A percentile compares a stretch with the other conserved stretches of the same genome.
Conservation (phyloP, 1,140 invertebrate species). For the Belonocnema kinseyi region DNA sequence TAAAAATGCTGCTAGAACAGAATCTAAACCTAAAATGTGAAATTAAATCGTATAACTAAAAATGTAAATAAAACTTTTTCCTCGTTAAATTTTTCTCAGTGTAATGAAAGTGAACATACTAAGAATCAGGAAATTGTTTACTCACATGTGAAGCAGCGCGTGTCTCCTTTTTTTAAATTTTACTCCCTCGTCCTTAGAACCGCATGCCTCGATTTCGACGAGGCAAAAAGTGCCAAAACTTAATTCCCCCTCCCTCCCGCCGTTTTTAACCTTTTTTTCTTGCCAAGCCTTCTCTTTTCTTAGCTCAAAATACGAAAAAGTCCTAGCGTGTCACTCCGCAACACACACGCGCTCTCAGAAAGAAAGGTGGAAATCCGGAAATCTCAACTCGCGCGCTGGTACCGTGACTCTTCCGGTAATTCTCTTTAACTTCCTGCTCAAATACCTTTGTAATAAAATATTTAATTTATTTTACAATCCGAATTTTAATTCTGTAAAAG, state of each 20-base stretch:
- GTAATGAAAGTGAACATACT: too few relatives aligned
- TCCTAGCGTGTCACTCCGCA: constrained; percentile 17
- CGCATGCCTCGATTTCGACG: not conserved
- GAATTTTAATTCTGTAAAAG: not conserved
- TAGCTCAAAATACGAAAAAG: not conserved
- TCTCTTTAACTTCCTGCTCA: not conserved
- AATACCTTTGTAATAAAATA: not conserved
- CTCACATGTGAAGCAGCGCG: too few relatives aligned
- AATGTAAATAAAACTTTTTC: too few relatives aligned
- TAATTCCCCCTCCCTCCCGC: not conserved
- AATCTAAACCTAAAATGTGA: too few relatives aligned
- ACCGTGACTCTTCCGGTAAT: constrained; percentile 21
- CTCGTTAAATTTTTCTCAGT: too few relatives aligned
- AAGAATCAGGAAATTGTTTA: too few relatives aligned
- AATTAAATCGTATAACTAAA: too few relatives aligned
- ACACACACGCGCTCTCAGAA: constrained; percentile 16
- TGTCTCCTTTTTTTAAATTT: not conserved
- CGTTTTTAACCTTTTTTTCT: not conserved
- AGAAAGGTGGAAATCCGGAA: constrained; percentile 31
- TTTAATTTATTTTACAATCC: not conserved
- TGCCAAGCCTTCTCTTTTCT: not conserved
- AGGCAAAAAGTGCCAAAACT: not conserved
- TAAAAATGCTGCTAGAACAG: too few relatives aligned
- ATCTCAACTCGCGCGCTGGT: constrained; percentile 18
- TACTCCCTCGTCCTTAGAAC: not conserved